Conservation (phyloP, 1,140 invertebrate species). For the Calliphora vicina region DNA sequence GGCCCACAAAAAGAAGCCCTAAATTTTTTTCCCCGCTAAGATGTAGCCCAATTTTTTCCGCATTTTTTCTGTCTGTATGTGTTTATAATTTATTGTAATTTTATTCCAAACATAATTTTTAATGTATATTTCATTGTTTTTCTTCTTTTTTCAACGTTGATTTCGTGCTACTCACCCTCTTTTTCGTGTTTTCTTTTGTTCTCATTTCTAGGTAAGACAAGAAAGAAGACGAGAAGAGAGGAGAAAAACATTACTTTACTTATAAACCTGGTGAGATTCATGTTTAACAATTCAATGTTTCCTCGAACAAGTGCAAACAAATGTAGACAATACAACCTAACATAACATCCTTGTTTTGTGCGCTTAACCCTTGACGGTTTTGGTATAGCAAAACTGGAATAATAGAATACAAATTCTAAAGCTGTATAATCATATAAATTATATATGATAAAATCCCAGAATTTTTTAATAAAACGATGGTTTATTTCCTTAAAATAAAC, state of each 20-base stretch:
- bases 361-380: neutral
- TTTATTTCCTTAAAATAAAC: too few species aligned
- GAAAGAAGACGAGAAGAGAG: neutral
- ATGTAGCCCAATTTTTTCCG: too few species aligned
- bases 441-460: too few species aligned
- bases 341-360: neutral
- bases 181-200: neutral
- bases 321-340: neutral
- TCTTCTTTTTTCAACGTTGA: neutral
- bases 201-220: neutral
- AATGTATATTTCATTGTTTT: neutral
- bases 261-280: neutral
- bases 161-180: neutral
- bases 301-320: neutral
- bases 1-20: too few species aligned
- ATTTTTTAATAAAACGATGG: too few species aligned
- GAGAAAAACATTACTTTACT: neutral
- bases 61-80: neutral
- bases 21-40: too few species aligned
- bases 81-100: neutral
- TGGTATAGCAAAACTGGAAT: too few species aligned
- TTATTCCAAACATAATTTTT: conserved; percentile 14
- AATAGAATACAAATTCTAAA: too few species aligned
- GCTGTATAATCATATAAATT: too few species aligned
- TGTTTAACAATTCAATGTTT: conserved; percentile 7